Percentiles rank a stretch among this genome's conserved stretches.
Evolutionary conservation across 2,113 vertebrate species (phyloP).

Genomic region (Elaphurus davidianus): DNA sequence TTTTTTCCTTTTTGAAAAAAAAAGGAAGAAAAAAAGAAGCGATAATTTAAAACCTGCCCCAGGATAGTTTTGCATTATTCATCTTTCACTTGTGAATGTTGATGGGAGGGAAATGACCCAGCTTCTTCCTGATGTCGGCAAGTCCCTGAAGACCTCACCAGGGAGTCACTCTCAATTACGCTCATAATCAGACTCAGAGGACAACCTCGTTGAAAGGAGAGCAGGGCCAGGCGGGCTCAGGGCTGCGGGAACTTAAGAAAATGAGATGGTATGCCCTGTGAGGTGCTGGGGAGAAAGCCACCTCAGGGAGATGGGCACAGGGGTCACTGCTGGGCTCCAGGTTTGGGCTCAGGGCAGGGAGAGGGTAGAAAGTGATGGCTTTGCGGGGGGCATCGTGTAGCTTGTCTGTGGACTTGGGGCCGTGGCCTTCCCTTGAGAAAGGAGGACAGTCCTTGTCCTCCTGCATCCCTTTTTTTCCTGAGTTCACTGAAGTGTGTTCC

Average conservation of each 20-base stretch:
- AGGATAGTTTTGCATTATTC: conserved; percentile 10
- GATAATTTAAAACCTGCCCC: neutral
- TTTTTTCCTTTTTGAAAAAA: neutral
- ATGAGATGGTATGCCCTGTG: accelerated
- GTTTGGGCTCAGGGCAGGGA: neutral
- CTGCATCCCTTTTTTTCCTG: neutral
- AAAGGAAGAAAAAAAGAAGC: neutral
- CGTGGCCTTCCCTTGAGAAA: accelerated
- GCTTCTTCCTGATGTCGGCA: neutral
- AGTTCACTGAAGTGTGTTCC: neutral
- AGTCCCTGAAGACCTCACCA: neutral
- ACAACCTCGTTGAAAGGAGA: neutral
- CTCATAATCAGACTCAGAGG: neutral
- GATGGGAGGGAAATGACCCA: neutral
- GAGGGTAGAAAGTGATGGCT: neutral
- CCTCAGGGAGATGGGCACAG: accelerated
- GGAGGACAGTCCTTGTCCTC: accelerated
- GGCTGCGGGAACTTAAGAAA: neutral
- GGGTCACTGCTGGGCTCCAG: neutral
- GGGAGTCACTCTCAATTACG: neutral
- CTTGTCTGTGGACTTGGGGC: neutral
- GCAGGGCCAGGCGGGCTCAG: accelerated
- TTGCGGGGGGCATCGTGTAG: accelerated
- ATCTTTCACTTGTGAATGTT: neutral
- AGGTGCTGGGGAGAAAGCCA: neutral